Evolutionary conservation across 2,888 invertebrate species (phyloP).

Genomic region (Pachymerium ferrugineum): DNA sequence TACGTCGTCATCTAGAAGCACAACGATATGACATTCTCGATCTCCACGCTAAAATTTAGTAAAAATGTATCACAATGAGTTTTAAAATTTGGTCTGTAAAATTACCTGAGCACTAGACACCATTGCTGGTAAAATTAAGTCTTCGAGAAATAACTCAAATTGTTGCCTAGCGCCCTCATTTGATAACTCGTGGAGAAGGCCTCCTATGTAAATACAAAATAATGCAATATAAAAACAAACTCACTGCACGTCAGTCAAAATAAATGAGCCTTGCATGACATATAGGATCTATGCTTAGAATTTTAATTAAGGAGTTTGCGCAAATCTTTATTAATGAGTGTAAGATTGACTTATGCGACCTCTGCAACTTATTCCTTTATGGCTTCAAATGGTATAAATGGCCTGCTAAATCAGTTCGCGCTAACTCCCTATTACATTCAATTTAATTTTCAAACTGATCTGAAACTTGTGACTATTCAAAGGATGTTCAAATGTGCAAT

Average conservation of each 20-base stretch:
- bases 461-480: too few relatives aligned
- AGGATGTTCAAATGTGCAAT: too few relatives aligned
- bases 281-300: too few relatives aligned
- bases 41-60: constrained; percentile 70
- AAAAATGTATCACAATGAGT: background rate
- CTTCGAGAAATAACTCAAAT: constrained; percentile 93
- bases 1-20: constrained; percentile 88
- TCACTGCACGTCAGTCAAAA: too few relatives aligned
- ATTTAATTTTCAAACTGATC: too few relatives aligned
- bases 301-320: too few relatives aligned
- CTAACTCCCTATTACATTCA: too few relatives aligned
- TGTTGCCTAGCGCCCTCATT: constrained; percentile 98
- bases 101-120: constrained; percentile 60
- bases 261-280: too few relatives aligned
- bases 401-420: too few relatives aligned
- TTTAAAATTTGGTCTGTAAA: constrained; percentile 27
- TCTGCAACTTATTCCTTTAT: too few relatives aligned
- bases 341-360: background rate
- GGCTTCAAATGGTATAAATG: too few relatives aligned
- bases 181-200: constrained; percentile 92
- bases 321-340: background rate
- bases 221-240: constrained; percentile 1
- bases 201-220: too few relatives aligned
- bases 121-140: constrained; percentile 92
- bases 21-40: constrained; percentile 95